A percentile compares a stretch with the other conserved stretches of the same genome.
phyloP scores from a whole-genome alignment of 2,113 vertebrate genomes.

The Irena cyanogastra region DNA sequence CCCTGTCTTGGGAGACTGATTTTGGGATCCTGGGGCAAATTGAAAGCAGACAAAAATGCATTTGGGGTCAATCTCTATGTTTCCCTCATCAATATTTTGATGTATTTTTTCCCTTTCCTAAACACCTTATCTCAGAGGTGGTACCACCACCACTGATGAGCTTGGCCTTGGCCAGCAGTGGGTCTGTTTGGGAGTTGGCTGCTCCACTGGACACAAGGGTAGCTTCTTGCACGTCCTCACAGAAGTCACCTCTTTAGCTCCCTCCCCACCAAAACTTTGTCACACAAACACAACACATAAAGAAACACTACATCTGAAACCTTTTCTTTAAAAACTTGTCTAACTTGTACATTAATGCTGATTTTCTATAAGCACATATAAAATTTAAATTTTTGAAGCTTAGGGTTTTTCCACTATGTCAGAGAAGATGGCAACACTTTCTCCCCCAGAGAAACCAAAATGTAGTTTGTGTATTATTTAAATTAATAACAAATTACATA shows the following conservation, averaged over 20 bases:
- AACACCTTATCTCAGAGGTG: rapidly evolving
- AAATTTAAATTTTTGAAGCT: neutral
- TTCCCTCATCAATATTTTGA: neutral
- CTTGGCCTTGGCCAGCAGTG: rapidly evolving
- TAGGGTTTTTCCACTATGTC: neutral
- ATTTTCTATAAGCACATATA: neutral
- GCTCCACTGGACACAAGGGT: neutral
- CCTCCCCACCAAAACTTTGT: neutral
- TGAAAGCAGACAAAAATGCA: neutral
- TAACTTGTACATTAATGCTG: neutral
- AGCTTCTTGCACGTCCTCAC: neutral
- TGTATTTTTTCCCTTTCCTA: neutral
- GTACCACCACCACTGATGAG: neutral
- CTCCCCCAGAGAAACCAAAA: neutral
- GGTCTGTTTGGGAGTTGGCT: neutral
- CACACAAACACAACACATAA: neutral
- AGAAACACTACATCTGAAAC: neutral
- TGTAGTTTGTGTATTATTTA: neutral
- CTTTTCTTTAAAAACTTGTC: neutral
- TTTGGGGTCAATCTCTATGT: neutral
- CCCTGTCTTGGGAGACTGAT: rapidly evolving
- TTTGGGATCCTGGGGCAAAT: neutral
- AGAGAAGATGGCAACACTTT: neutral
- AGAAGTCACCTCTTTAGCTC: neutral
- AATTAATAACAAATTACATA: neutral